These are phyloP conservation scores for Odocoileus hemionus DNA, from an alignment of 2,113 vertebrate genomes.

Conservation along the genomic window DNA sequence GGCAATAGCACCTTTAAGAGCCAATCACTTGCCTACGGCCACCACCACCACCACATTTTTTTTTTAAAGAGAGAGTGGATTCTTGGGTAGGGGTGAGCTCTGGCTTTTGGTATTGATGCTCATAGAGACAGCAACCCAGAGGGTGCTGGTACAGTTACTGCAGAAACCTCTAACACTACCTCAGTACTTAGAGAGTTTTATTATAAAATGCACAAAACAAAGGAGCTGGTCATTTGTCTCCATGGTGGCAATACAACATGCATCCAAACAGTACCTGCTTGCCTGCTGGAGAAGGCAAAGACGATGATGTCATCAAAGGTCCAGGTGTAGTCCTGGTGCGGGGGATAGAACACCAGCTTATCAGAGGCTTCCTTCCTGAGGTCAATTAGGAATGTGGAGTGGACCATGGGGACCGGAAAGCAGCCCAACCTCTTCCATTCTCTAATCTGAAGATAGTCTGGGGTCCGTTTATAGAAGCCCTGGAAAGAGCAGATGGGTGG, in stretches of 20 bases:
- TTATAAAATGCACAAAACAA: not conserved
- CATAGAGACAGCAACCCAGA: not conserved
- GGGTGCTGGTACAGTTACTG: not conserved
- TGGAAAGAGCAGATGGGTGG: constrained; percentile 61
- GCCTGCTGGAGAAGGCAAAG: constrained; percentile 94
- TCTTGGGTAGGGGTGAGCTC: not conserved
- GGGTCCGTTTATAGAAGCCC: constrained; percentile 96
- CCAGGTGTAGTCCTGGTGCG: constrained; percentile 95
- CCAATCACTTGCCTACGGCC: not conserved
- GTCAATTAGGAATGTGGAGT: constrained; percentile 95
- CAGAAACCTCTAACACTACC: not conserved
- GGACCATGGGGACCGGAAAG: constrained; percentile 94
- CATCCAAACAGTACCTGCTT: constrained; percentile 84
- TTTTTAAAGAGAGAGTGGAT: not conserved
- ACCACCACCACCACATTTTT: not conserved
- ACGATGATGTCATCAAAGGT: constrained; percentile 98
- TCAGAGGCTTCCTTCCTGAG: constrained; percentile 88
- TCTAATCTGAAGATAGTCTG: constrained; percentile 92
- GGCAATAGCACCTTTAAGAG: not conserved
- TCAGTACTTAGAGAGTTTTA: not conserved
- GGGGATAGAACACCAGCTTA: constrained; percentile 89
- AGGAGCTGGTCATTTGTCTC: not conserved
- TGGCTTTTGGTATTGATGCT: not conserved
- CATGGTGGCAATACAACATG: not conserved
- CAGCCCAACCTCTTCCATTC: constrained; percentile 95